Evolutionary conservation across 1,140 invertebrate species (phyloP), one percentile per base, ranked within the genome.

Genomic region (Coptotermes formosanus): DNA sequence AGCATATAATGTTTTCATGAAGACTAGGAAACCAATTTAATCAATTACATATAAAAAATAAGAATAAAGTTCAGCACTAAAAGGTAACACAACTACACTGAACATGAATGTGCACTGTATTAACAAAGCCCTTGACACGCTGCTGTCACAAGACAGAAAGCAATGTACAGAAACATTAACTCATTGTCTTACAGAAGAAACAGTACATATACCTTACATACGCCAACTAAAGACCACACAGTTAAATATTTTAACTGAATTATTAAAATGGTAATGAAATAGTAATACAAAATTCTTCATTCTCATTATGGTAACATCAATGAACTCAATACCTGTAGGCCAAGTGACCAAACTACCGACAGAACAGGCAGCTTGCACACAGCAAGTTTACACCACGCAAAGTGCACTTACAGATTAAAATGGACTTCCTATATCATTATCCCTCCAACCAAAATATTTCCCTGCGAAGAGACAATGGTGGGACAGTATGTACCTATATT

Each of bases 381-480:
- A 9, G 82, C 48, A 83, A 83, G 82, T 82, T 38, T 44, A 83
- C 82, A 83, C 82, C 82, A 83, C 19, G 82, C 48, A 83, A 83
- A 83, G 82, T 83, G 82, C 82, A 83, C 82, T 83, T 83, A 83
- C 43, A 83, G 82, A 83, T 45, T 83, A 83, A 83, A 83, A 83
- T 52, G 43, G 82, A 45, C 43, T 48, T 83, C 45, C 48, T 83
- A 44, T 83, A 83, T 30, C 82, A 21, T 43, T 43, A 44, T 83
- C 48, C 48, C 82, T 83, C 82, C 21, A 83, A 83, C 82, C 82
- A 25, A 44, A 32, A 8, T 83, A 19, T 12, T 23, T 6, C 23
- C 16, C 11, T 32, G 6, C 8, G 48, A 45, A 52, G 82, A 45
- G 82, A 25, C 21, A 43, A 43, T 83, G 48, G 82, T 43, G 48